phyloP scores from a whole-genome alignment of 2,888 invertebrate species.

The Aporophyla lueneburgensis region DNA sequence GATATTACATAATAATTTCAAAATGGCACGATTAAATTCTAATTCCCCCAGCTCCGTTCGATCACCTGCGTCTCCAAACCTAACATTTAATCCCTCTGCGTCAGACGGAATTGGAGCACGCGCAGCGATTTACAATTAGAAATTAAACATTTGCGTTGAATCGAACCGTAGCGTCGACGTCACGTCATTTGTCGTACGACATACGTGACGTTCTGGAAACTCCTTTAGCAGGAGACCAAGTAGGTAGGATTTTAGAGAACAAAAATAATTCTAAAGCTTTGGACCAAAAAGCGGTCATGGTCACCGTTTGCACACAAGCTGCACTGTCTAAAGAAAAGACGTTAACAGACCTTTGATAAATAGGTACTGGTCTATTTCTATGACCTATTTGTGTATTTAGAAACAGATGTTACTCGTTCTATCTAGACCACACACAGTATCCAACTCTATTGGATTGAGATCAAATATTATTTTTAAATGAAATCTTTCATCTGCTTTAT shows the following conservation, averaged over 20 bases:
- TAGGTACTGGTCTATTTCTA: conserved; percentile 5
- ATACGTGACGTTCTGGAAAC: not conserved
- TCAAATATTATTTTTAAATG: conserved; percentile 30
- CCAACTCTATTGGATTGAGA: not conserved
- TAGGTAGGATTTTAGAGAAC: not conserved
- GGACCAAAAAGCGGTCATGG: not conserved
- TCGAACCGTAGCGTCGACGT: conserved; percentile 28
- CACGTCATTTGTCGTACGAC: not conserved
- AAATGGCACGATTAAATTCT: conserved; percentile 22
- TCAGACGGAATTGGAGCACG: conserved; percentile 68
- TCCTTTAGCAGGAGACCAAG: conserved; percentile 8
- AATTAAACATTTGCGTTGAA: conserved; percentile 74
- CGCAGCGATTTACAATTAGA: conserved; percentile 73
- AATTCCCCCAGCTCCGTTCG: conserved; percentile 1
- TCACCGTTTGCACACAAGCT: not conserved
- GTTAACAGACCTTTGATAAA: conserved; percentile 2
- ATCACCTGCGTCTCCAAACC: conserved; percentile 50
- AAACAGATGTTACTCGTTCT: conserved; percentile 43
- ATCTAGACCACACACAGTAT: conserved; percentile 50
- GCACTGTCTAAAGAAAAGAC: conserved; percentile 7
- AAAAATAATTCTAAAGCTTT: conserved; percentile 5
- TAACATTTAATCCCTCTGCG: conserved; percentile 64
- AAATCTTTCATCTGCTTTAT: not conserved
- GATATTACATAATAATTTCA: conserved; percentile 20
- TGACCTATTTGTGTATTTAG: conserved; percentile 37